These are phyloP conservation scores for Cephus cinctus DNA, from an alignment of 1,140 invertebrate species.

Conservation along the genomic window DNA sequence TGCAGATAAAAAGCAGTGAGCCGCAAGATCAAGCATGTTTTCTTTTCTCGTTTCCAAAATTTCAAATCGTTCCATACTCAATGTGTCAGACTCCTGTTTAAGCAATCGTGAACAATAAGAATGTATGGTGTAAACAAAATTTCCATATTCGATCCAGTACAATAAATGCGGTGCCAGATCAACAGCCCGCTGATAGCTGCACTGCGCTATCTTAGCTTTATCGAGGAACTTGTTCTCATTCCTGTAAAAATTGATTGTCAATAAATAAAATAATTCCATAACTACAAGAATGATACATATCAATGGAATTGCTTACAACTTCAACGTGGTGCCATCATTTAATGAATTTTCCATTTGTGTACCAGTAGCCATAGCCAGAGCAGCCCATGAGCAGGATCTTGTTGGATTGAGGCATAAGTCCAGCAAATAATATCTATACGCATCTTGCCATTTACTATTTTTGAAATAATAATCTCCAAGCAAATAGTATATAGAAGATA, in stretches of 20 bases:
- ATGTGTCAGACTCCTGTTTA: slow-evolving; percentile 73
- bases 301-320: slow-evolving; percentile 39
- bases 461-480: slow-evolving; percentile 93
- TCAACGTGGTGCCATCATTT: slow-evolving; percentile 69
- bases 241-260: slow-evolving; percentile 41
- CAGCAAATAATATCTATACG: slow-evolving; percentile 78
- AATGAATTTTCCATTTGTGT: slow-evolving; percentile 79
- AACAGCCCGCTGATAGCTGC: slow-evolving; percentile 77
- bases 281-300: slow-evolving; percentile 7
- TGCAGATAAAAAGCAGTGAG: slow-evolving; percentile 75
- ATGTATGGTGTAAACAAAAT: slow-evolving; percentile 82
- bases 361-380: slow-evolving; percentile 78
- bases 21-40: slow-evolving; percentile 73
- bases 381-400: slow-evolving; percentile 90
- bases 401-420: slow-evolving; percentile 79
- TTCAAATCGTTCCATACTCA: slow-evolving; percentile 77
- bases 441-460: slow-evolving; percentile 73
- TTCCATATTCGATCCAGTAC: slow-evolving; percentile 87
- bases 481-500: slow-evolving; percentile 81
- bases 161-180: slow-evolving; percentile 72
- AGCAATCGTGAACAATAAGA: slow-evolving; percentile 83
- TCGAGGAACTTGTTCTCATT: slow-evolving; percentile 71
- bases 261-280: slow-evolving; percentile 3
- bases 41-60: slow-evolving; percentile 74
- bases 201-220: slow-evolving; percentile 68